Conservation (phyloP, 92 coral and sea anemone genomes). For the Epizoanthus ramosus region DNA sequence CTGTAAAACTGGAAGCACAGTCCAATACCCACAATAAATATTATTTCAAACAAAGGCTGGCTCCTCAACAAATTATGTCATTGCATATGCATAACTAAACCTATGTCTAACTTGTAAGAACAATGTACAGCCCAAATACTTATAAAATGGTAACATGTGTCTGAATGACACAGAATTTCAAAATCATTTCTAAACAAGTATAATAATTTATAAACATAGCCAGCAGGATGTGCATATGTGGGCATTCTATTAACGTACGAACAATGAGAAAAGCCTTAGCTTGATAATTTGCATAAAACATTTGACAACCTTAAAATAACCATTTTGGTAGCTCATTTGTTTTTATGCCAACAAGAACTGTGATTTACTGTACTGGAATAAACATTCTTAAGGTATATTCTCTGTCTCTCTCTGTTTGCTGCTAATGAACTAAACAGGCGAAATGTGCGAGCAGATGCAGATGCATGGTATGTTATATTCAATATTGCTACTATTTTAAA, state of each 20-base stretch:
- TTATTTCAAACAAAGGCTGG: too few relatives aligned
- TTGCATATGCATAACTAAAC: background rate
- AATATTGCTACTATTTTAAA: conserved; percentile 1
- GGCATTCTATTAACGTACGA: background rate
- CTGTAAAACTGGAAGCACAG: too few relatives aligned
- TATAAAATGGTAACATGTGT: background rate
- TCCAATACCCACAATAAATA: too few relatives aligned
- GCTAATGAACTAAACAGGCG: background rate
- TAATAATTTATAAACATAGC: background rate
- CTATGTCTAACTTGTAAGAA: background rate
- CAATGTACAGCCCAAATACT: background rate
- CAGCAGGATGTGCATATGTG: background rate
- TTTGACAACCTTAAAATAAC: background rate
- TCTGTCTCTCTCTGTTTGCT: background rate
- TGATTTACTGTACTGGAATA: background rate
- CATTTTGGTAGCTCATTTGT: background rate
- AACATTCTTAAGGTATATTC: background rate
- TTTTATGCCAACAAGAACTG: background rate
- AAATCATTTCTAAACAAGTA: conserved; percentile 13
- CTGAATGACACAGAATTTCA: background rate
- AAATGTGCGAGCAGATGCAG: background rate
- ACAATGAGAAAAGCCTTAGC: background rate
- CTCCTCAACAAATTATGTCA: background rate
- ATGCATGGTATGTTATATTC: background rate
- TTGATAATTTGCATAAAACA: background rate